phyloP scores from a whole-genome alignment of 2,888 invertebrate genomes.

The Eledone cirrhosa region DNA sequence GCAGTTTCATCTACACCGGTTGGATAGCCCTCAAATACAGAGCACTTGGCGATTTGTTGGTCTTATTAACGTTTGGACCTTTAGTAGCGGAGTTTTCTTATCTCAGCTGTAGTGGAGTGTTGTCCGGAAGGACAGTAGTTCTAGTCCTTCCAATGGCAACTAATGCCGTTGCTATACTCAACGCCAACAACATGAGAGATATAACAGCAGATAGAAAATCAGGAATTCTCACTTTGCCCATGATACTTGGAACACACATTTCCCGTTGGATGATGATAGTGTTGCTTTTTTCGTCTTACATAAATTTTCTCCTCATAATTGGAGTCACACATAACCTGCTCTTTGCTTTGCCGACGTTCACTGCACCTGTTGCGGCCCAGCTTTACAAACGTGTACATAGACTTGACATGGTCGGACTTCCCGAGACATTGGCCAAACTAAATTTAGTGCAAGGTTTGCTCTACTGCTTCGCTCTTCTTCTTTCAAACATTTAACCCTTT shows the following conservation, averaged over 20 bases:
- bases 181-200: conserved; percentile 8
- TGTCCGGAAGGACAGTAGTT: not conserved
- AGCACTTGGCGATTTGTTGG: not conserved
- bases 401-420: not conserved
- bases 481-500: too few relatives aligned
- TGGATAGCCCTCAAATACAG: conserved; percentile 9
- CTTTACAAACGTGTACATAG: not conserved
- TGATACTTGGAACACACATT: not conserved
- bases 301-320: not conserved
- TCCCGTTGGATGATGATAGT: not conserved
- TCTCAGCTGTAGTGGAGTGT: not conserved
- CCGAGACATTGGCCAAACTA: not conserved
- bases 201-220: not conserved
- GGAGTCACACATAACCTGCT: not conserved
- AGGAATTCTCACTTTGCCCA: not conserved
- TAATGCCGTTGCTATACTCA: not conserved
- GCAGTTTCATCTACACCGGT: conserved; percentile 7
- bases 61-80: not conserved
- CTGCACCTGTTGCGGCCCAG: not conserved
- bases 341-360: not conserved
- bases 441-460: not conserved
- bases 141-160: not conserved
- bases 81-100: not conserved
- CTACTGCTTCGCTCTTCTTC: too few relatives aligned
- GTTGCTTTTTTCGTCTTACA: not conserved